These are phyloP conservation scores for Pachypsylla venusta DNA, from an alignment of 1,140 invertebrate species.

Conservation along the genomic window DNA sequence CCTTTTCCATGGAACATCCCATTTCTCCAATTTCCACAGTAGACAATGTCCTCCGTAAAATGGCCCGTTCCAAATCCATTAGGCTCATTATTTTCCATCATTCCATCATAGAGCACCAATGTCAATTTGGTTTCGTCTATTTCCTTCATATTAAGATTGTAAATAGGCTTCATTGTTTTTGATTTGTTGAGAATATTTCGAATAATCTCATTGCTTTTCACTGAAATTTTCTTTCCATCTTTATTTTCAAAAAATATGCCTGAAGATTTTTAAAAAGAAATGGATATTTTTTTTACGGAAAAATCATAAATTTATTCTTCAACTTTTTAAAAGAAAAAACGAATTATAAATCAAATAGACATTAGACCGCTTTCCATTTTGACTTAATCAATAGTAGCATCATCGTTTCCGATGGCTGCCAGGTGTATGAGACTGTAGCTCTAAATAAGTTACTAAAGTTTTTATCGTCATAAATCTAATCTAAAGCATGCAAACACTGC, in stretches of 20 bases:
- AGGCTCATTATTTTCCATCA: background rate
- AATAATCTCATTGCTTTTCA: background rate
- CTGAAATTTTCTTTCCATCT: background rate
- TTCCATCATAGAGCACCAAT: background rate
- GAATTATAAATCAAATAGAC: too few species aligned
- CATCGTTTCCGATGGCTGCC: too few species aligned
- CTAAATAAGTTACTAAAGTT: too few species aligned
- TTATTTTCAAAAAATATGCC: constrained; percentile 3
- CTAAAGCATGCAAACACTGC: too few species aligned
- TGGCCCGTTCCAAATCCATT: background rate
- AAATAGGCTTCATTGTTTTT: background rate
- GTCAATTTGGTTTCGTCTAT: background rate
- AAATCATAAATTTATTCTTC: too few species aligned
- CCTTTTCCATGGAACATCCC: background rate
- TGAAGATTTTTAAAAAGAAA: too few species aligned
- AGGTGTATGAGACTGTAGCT: too few species aligned
- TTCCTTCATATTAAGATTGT: background rate
- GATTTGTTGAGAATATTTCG: background rate
- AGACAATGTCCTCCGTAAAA: background rate
- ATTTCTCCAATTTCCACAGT: background rate
- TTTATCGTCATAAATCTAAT: too few species aligned
- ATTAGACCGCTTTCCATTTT: too few species aligned
- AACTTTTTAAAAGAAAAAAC: too few species aligned
- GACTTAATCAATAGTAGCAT: too few species aligned
- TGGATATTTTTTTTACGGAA: too few species aligned